Evolutionary conservation across 2,888 invertebrate genomes (phyloP), one percentile per base, ranked within the genome.

Genomic region (Tholera decimalis): DNA sequence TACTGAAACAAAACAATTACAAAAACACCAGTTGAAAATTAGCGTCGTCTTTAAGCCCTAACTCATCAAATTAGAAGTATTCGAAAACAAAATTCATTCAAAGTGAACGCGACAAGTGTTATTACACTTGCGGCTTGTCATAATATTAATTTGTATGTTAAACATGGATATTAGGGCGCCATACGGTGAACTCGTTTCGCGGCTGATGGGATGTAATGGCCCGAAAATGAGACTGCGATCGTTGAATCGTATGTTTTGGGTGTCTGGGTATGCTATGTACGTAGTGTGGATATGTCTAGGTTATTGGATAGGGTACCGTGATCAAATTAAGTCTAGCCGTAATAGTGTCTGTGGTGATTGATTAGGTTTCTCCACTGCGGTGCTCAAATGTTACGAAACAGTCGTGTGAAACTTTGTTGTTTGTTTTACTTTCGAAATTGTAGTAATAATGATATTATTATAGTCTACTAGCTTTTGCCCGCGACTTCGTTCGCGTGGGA

Each of bases 221-320:
- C 81, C 83, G 89, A 87, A 89, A 89, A 89, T 89, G 87, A 88
- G 84, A 84, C 84, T 75, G 76, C 75, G 59, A 80, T 70, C 72
- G 74, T 75, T 60, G 66, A 72, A 80, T 80, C 72, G 75, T 59
- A 51, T 41, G 20, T 77, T 41, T 47, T 26, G 41, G 24, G 35
- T 35, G 35, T 63, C 18, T 58, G 54, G 41, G 57, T 56, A 24
- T 43, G 35, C 43, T 44, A 30, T 35, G 18, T 37, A 15, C 18
- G 22, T 33, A 22, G 3, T 24, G 26, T 47, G 24, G 13, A 11
- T 35, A 24, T 20, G 8, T n/a, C 8, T 0, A 20, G 33, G 44
- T 4, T 41, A 50, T 43, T 24, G 24, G 24, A 28, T 18, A 44
- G 44, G 44, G 24, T 67, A 50, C 26, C 18, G 3, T 2, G 4